Base-by-base conservation (phyloP, 2,888 invertebrate genomes). In the Acanthosepion esculentum region DNA sequence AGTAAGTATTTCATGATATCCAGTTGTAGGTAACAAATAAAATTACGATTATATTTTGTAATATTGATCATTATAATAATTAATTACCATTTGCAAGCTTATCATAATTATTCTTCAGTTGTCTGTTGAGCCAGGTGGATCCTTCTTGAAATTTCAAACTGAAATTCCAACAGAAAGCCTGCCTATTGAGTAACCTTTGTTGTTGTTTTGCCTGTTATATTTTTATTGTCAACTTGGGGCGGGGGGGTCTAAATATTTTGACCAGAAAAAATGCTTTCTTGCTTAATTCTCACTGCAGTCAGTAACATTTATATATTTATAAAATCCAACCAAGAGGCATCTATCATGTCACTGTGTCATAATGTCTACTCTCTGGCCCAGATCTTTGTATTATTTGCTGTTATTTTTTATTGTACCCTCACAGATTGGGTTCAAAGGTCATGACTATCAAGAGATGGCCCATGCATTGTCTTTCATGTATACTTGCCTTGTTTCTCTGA, bases 401-500 rank as follows among this genome's bases (percentile, higher is more conserved):
- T 78, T n/a, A 33, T 12, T 78, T 78, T 78, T 12, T 33, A 78
- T n/a, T 78, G n/a, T 78, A 33, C n/a, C n/a, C n/a, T 78, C n/a
- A 78, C n/a, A 78, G 78, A 41, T 78, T n/a, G n/a, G 78, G 78
- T n/a, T 78, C 78, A 78, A 78, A 78, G 78, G 78, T 78, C 78
- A 78, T 33, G 78, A 33, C 78, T 41, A 41, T 41, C 41, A 41
- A n/a, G 15, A n/a, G 78, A 78, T n/a, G 33, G 1, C 12, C 41
- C 8, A 78, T 78, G n/a, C 78, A 78, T 78, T 78, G n/a, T 78
- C n/a, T 78, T 59, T 20, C 12, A 78, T 78, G 78, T 23, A 78
- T 78, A 33, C n/a, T 33, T 78, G 78, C n/a, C 33, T 78, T 12
- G 10, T 78, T n/a, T 18, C 33, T 33, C n/a, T 78, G 78, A 78